Conservation (phyloP, 1,140 invertebrate species). For the Lordiphosa clarofinis region DNA sequence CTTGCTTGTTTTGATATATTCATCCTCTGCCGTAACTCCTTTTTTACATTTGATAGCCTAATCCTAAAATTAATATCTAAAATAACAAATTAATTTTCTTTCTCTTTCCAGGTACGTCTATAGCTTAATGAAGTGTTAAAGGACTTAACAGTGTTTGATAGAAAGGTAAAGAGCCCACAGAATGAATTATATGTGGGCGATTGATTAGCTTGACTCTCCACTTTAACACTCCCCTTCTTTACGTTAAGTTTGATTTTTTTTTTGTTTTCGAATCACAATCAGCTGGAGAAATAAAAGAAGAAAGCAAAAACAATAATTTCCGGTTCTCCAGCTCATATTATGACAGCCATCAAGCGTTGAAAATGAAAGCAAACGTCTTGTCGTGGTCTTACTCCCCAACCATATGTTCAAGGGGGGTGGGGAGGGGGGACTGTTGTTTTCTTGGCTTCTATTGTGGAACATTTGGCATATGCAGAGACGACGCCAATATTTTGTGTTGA, state of each 20-base stretch:
- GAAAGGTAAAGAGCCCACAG: too few relatives aligned
- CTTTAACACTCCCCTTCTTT: neutral
- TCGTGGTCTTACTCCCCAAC: constrained; percentile 5
- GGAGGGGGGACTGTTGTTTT: constrained; percentile 18
- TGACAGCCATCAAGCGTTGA: constrained; percentile 46
- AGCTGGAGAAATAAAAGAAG: constrained; percentile 1
- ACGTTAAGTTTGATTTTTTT: neutral
- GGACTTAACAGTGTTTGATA: too few relatives aligned
- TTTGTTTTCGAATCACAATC: neutral
- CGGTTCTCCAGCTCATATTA: constrained; percentile 40
- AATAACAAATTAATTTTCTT: too few relatives aligned
- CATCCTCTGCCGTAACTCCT: too few relatives aligned
- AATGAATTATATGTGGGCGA: too few relatives aligned
- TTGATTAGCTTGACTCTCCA: too few relatives aligned
- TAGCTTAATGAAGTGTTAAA: too few relatives aligned
- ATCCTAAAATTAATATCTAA: too few relatives aligned
- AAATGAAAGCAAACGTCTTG: constrained; percentile 29
- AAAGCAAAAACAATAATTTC: constrained; percentile 49
- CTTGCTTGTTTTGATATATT: too few relatives aligned
- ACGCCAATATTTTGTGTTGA: constrained; percentile 11
- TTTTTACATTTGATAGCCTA: too few relatives aligned
- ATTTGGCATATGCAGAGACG: constrained; percentile 37
- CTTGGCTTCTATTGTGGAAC: constrained; percentile 20
- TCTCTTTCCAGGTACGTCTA: too few relatives aligned
- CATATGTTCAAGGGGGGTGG: constrained; percentile 25